Conservation (phyloP, 2,113 vertebrate species). For the Lucifuga dentata region DNA sequence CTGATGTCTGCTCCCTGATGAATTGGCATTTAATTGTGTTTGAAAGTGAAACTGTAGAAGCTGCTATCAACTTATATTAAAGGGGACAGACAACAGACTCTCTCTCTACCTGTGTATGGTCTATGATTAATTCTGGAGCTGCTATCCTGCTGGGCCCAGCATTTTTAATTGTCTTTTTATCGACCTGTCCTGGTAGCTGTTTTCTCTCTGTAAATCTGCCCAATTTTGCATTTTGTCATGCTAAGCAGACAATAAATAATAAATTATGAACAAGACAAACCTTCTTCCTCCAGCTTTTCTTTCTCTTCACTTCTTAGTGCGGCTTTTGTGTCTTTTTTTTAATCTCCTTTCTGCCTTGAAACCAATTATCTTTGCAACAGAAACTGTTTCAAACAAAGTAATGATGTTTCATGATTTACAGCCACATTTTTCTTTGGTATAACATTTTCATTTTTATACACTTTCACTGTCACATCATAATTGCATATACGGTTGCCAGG, state of each 20-base stretch:
- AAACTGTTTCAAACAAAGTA: neutral
- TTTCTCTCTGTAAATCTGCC: constrained; percentile 36
- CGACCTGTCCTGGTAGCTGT: constrained; percentile 44
- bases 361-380: neutral
- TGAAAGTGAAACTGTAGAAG: constrained; percentile 49
- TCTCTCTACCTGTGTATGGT: constrained; percentile 21
- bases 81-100: constrained; percentile 72
- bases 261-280: constrained; percentile 12
- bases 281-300: constrained; percentile 20
- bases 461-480: neutral
- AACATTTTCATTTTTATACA: neutral
- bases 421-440: neutral
- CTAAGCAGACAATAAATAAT: constrained; percentile 23
- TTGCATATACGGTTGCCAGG: too few relatives aligned
- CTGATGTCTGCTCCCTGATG: constrained; percentile 73
- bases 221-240: constrained; percentile 33
- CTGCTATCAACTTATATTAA: neutral
- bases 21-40: constrained; percentile 44
- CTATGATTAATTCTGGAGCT: constrained; percentile 46
- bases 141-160: constrained; percentile 49
- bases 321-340: neutral
- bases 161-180: constrained; percentile 57
- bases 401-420: too few relatives aligned
- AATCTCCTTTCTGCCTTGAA: constrained; percentile 13
- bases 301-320: constrained; percentile 1